Evolutionary conservation across 2,113 vertebrate genomes (phyloP), one percentile per base, ranked within the genome.

Genomic region (human (Homo sapiens)): DNA sequence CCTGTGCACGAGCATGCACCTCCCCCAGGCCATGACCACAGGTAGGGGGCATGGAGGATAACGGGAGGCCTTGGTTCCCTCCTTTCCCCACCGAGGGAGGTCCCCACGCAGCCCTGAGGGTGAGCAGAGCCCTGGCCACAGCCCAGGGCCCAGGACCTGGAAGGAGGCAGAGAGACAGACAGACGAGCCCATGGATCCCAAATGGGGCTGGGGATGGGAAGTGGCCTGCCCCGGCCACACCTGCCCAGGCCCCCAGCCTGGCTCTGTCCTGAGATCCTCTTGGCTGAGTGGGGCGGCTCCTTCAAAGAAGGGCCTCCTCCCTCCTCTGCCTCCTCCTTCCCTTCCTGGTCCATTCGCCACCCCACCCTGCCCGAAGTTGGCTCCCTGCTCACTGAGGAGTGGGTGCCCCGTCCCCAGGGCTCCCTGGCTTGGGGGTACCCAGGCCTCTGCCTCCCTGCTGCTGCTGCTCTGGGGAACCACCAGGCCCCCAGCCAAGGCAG

Each of bases 1-100:
- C 85, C 55, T 30, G 70, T 32, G 61, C 12, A 35, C 18, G 6
- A 30, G 6, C 61, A 16, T 11, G 11, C 11, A 43, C 5, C 64
- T 0, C 20, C 35, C 57, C 73, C 48, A 59, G 90, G 72, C 75
- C 27, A 30, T 88, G 97, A 96, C 70, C 95, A 95, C 68, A 83
- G 89, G 79, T 1, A 4, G 90, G 32, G 27, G 52, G 75, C 50
- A 10, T 12, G 27, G 73, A 25, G 61, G 92, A 59, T 8, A 23
- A 87, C 7, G 0, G 52, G 79, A 85, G 48, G 40, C 61, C 80
- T 68, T 12, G 25, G 55, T 55, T 68, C 14, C 38, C 43, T 30
- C 61, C 27, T 5, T 30, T n/a, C 68, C 32, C 11, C 32, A 30
- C 5, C 76, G 32, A 32, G 52, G 52, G 52, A 59, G 32, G 16